Evolutionary conservation across 2,888 invertebrate genomes (phyloP).

Genomic region (Chymomyza procnemis): DNA sequence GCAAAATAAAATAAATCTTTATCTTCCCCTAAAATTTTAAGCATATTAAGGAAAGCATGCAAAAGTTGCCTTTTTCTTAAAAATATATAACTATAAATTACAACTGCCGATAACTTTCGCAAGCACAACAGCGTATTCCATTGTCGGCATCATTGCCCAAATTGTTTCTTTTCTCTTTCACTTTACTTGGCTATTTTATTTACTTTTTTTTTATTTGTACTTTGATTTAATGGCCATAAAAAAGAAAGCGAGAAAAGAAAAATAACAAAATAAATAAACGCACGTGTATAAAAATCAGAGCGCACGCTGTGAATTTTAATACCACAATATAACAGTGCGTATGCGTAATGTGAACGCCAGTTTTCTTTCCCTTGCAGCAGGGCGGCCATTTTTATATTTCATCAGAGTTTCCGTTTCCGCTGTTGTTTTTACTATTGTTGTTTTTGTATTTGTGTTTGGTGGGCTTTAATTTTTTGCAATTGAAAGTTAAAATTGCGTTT

Average conservation of each 20-base stretch:
- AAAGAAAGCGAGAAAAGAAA: constrained; percentile 18
- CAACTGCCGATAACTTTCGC: too few relatives aligned
- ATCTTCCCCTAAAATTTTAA: too few relatives aligned
- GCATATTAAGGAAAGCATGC: too few relatives aligned
- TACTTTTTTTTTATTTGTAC: constrained; percentile 66
- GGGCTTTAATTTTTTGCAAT: constrained; percentile 50
- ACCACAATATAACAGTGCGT: constrained; percentile 54
- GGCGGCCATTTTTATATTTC: constrained; percentile 41
- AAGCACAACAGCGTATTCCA: too few relatives aligned
- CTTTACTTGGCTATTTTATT: constrained; percentile 37
- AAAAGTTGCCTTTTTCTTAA: too few relatives aligned
- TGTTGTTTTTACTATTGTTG: constrained; percentile 23
- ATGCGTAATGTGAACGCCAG: constrained; percentile 52
- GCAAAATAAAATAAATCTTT: too few relatives aligned
- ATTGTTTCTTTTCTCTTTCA: background rate
- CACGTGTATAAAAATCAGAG: constrained; percentile 50
- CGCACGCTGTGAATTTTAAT: constrained; percentile 65
- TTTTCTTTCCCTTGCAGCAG: constrained; percentile 27
- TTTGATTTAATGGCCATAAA: constrained; percentile 68
- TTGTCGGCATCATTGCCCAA: too few relatives aligned
- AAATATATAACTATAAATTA: too few relatives aligned
- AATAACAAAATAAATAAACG: constrained; percentile 18
- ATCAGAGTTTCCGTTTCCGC: constrained; percentile 10
- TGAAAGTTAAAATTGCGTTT: constrained; percentile 49
- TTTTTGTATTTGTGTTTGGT: constrained; percentile 15